Percentiles rank a stretch among this genome's conserved stretches.
Evolutionary conservation across 2,888 invertebrate genomes (phyloP).

Genomic region (Nomada hirtipes): DNA sequence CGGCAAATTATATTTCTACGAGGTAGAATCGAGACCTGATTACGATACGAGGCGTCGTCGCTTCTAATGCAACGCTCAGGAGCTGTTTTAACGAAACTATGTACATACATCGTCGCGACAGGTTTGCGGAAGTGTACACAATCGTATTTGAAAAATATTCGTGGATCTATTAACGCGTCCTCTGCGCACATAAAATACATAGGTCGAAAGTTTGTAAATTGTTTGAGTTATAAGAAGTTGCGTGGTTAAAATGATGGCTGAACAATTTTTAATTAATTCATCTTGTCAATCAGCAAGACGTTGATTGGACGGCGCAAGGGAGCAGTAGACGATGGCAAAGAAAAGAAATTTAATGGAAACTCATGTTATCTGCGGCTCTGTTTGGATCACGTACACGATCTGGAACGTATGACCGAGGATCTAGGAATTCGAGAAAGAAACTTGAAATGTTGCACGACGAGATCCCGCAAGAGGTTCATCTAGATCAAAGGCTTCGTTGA

Average conservation of each 20-base stretch:
- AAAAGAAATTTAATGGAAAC: slow-evolving; percentile 47
- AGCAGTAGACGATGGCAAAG: slow-evolving; percentile 1
- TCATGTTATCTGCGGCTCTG: slow-evolving; percentile 40
- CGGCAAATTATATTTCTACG: slow-evolving; percentile 72
- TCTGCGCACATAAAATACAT: too few species aligned
- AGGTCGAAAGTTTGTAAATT: neutral
- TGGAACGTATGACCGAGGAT: slow-evolving; percentile 58
- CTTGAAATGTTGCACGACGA: slow-evolving; percentile 65
- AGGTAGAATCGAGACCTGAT: slow-evolving; percentile 63
- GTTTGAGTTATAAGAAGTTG: neutral
- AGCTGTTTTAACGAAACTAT: too few species aligned
- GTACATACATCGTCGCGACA: too few species aligned
- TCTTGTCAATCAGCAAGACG: slow-evolving; percentile 20
- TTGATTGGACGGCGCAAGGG: slow-evolving; percentile 31
- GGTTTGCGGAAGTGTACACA: too few species aligned
- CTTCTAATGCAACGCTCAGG: slow-evolving; percentile 47
- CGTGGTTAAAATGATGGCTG: neutral
- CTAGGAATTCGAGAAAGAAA: slow-evolving; percentile 72
- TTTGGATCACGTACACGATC: slow-evolving; percentile 61
- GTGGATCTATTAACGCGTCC: too few species aligned
- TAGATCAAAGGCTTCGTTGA: slow-evolving; percentile 68
- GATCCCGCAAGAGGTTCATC: slow-evolving; percentile 67
- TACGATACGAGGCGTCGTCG: slow-evolving; percentile 63
- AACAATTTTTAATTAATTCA: slow-evolving; percentile 31
- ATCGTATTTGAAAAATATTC: too few species aligned